Evolutionary conservation across 2,113 vertebrate species (phyloP).

Genomic region (Pongo abelii): DNA sequence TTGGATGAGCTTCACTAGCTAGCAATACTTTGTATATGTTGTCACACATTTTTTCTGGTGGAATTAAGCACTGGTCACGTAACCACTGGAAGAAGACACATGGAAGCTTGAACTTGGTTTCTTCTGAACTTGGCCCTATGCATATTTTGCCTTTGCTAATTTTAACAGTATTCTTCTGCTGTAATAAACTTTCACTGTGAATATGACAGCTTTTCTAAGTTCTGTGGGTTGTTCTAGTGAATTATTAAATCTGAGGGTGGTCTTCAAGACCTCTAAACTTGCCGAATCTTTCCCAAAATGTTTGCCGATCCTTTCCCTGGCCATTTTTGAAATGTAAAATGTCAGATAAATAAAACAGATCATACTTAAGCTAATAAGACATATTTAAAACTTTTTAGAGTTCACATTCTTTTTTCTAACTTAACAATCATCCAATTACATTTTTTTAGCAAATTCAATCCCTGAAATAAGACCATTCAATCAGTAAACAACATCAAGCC

Average conservation of each 20-base stretch:
- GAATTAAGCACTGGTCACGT: too few relatives aligned
- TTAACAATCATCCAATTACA: not conserved
- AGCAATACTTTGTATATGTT: not conserved
- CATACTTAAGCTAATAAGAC: not conserved
- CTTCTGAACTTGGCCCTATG: not conserved
- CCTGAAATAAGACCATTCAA: not conserved
- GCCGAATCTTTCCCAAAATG: not conserved
- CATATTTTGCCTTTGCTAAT: not conserved
- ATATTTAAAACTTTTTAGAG: not conserved
- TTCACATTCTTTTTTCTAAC: not conserved
- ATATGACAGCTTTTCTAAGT: not conserved
- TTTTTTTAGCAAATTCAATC: slow-evolving; percentile 18
- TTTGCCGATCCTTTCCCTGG: not conserved
- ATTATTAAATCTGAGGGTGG: not conserved
- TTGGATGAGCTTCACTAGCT: not conserved
- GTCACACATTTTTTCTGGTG: not conserved
- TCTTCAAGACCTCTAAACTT: not conserved
- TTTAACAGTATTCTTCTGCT: not conserved
- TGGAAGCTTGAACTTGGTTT: not conserved
- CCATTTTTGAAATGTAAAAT: not conserved
- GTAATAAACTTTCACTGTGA: not conserved
- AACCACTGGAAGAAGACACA: not conserved
- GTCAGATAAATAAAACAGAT: not conserved
- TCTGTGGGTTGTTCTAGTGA: not conserved
- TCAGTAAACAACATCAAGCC: not conserved